Percentiles rank a stretch among this genome's conserved stretches.
Conservation (phyloP, 2,888 invertebrate species). For the Odontothrips loti region DNA sequence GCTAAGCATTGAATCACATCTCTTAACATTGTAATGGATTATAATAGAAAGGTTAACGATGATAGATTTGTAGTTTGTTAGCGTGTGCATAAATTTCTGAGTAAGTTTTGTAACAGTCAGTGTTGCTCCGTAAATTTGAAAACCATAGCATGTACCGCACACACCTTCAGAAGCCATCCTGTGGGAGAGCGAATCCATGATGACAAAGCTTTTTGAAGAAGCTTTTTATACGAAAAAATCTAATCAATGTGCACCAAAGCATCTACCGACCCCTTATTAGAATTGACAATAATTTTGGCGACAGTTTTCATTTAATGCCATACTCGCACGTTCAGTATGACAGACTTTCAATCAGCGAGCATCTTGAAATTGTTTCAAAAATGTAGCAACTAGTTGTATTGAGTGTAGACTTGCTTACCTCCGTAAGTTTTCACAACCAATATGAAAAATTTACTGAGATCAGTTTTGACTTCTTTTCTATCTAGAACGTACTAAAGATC, state of each 20-base stretch:
- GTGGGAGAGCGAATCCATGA: too few relatives aligned
- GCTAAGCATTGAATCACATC: slow-evolving; percentile 10
- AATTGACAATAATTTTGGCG: slow-evolving; percentile 22
- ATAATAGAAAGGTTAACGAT: background rate
- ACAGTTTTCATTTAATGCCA: background rate
- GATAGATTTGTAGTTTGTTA: background rate
- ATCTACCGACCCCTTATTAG: background rate
- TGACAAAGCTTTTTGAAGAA: too few relatives aligned
- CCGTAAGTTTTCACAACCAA: background rate
- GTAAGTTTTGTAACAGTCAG: background rate
- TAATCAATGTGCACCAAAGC: background rate
- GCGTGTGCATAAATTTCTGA: background rate
- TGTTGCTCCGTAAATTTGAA: background rate
- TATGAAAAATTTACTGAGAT: too few relatives aligned
- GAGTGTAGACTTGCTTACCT: too few relatives aligned
- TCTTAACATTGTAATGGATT: background rate
- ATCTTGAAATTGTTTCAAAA: too few relatives aligned
- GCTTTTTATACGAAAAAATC: background rate
- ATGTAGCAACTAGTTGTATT: too few relatives aligned
- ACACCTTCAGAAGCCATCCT: too few relatives aligned
- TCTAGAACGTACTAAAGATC: too few relatives aligned
- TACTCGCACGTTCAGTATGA: background rate
- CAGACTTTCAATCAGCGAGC: too few relatives aligned
- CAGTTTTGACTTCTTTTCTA: too few relatives aligned
- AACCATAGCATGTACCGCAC: too few relatives aligned